Evolutionary conservation across 2,113 vertebrate species (phyloP).

Genomic region (Casuarius casuarius): DNA sequence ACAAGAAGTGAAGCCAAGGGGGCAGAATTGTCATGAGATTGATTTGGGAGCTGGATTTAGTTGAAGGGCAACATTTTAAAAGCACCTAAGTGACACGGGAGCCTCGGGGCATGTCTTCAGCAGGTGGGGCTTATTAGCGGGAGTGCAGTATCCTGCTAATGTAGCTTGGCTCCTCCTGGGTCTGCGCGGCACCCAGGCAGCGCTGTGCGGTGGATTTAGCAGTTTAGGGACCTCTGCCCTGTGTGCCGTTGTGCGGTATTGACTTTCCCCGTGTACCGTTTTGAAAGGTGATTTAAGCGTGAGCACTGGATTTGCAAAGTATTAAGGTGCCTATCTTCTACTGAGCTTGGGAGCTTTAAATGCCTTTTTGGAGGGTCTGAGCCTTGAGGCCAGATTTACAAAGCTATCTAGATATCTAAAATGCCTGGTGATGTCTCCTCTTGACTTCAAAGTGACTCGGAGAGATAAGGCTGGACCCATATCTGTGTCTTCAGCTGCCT

Average conservation of each 20-base stretch:
- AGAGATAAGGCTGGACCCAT: conserved; percentile 39
- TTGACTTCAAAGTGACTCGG: conserved; percentile 55
- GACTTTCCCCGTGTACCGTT: conserved; percentile 35
- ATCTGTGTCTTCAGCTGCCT: conserved; percentile 2
- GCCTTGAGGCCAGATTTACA: conserved; percentile 43
- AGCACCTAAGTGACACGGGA: conserved; percentile 36
- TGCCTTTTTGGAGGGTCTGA: conserved; percentile 55
- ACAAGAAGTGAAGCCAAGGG: conserved; percentile 10
- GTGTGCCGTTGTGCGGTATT: neutral
- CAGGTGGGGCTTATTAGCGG: neutral
- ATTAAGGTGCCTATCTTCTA: conserved; percentile 48
- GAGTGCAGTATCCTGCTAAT: neutral
- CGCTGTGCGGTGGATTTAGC: conserved; percentile 28
- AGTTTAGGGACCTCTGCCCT: conserved; percentile 66
- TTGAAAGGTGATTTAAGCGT: conserved; percentile 51
- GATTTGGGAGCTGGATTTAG: conserved; percentile 41
- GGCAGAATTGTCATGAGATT: conserved; percentile 36
- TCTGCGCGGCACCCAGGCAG: neutral
- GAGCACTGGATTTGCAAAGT: conserved; percentile 53
- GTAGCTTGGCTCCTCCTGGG: neutral
- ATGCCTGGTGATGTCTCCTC: conserved; percentile 49
- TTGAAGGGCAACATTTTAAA: conserved; percentile 53
- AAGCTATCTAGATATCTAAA: conserved; percentile 42
- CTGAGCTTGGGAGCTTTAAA: conserved; percentile 33
- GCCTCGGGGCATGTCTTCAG: conserved; percentile 42